Conservation (phyloP, 2,797 vertebrate species). For the Chloroceryle amazona region DNA sequence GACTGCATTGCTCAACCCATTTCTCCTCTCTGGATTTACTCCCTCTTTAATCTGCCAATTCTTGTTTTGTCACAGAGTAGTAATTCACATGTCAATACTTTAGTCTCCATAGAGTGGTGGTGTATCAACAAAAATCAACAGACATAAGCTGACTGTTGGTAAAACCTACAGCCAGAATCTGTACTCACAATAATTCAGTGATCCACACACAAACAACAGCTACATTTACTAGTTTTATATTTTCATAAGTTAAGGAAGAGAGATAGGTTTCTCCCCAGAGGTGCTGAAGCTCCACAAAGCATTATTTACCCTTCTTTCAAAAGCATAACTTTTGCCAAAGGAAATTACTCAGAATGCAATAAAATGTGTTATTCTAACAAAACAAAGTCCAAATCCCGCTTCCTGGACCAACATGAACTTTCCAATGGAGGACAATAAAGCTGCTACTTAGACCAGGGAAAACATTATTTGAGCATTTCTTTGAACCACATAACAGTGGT, state of each 20-base stretch:
- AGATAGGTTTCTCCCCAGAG: slow-evolving; percentile 22
- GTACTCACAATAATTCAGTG: background rate
- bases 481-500: background rate
- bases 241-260: slow-evolving; percentile 20
- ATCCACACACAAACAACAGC: background rate
- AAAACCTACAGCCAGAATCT: background rate
- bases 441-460: background rate
- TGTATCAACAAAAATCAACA: background rate
- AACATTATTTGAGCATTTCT: background rate
- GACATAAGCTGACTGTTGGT: background rate
- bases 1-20: background rate
- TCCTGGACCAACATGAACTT: slow-evolving; percentile 21
- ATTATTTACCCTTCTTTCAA: slow-evolving; percentile 25
- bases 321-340: background rate
- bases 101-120: rapidly evolving
- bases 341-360: slow-evolving; percentile 58
- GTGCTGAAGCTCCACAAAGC: background rate
- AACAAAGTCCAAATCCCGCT: background rate
- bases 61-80: background rate
- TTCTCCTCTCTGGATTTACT: background rate
- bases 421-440: slow-evolving; percentile 12
- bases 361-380: slow-evolving; percentile 60
- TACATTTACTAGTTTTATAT: background rate
- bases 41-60: background rate
- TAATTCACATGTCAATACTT: background rate